A percentile compares a stretch with the other conserved stretches of the same genome.
phyloP scores from a whole-genome alignment of 2,113 vertebrate species.

The Aramus guarauna region DNA sequence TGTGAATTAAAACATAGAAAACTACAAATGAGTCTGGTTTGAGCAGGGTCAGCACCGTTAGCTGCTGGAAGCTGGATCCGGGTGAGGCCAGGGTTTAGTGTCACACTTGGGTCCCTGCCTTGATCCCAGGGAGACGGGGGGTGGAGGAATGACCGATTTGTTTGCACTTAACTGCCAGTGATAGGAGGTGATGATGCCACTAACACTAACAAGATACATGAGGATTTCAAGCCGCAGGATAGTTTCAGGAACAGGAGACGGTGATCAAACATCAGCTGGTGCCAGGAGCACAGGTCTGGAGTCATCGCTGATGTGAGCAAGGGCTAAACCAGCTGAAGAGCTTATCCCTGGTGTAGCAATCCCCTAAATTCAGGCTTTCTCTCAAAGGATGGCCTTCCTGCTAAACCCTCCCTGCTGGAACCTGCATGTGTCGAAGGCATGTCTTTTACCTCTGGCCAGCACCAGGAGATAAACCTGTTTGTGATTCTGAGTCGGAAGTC shows the following conservation, averaged over 20 bases:
- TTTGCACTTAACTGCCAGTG: background rate
- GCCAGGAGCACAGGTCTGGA: background rate
- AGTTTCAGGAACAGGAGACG: background rate
- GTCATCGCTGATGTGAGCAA: background rate
- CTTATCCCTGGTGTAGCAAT: background rate
- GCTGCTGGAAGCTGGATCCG: background rate
- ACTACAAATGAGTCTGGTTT: background rate
- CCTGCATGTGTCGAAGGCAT: background rate
- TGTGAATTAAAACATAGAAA: background rate
- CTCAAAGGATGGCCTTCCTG: background rate
- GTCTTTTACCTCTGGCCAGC: background rate
- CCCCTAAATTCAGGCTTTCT: background rate
- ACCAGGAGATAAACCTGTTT: background rate
- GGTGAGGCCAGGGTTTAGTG: background rate
- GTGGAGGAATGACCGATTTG: background rate
- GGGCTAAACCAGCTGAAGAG: background rate
- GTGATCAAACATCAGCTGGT: background rate
- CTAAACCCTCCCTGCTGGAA: background rate
- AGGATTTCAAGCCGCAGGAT: background rate
- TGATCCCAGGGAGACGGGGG: background rate
- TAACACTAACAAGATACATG: background rate
- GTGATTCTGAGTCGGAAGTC: background rate
- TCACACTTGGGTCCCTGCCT: background rate
- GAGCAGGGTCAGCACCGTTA: background rate
- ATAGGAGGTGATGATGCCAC: background rate